Percentiles rank a stretch among this genome's conserved stretches.
Conservation (phyloP, 1,140 invertebrate species). For the Aphelinus certus region DNA sequence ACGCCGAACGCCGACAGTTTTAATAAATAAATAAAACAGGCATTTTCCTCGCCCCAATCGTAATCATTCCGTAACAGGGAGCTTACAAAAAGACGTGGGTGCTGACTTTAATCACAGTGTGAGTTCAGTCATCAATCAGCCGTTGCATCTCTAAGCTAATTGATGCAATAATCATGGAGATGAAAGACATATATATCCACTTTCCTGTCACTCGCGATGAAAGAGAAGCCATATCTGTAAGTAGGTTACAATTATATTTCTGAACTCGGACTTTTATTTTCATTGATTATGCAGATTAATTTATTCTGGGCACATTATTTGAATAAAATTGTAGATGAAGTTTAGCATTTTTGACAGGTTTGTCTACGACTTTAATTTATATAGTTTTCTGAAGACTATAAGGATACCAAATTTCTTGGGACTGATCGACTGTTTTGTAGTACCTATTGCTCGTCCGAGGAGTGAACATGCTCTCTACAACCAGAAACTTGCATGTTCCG, state of each 20-base stretch:
- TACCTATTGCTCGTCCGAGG: neutral
- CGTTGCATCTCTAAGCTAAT: neutral
- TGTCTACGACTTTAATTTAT: too few species aligned
- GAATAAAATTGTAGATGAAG: neutral
- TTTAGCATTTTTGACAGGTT: neutral
- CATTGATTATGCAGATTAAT: too few species aligned
- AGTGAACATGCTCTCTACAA: neutral
- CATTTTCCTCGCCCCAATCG: too few species aligned
- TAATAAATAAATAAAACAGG: too few species aligned
- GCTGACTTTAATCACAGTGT: neutral
- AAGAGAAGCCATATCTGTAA: neutral
- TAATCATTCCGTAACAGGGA: too few species aligned
- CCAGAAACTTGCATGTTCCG: neutral
- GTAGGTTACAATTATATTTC: neutral
- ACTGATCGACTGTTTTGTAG: neutral
- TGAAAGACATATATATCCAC: neutral
- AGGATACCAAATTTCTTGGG: neutral
- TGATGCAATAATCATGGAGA: neutral
- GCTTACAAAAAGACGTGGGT: neutral
- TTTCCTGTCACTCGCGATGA: neutral
- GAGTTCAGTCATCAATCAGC: neutral
- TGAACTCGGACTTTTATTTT: too few species aligned
- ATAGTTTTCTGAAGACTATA: neutral
- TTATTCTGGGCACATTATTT: too few species aligned
- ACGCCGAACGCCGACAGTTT: too few species aligned